phyloP scores from a whole-genome alignment of 1,140 invertebrate genomes.

The Scaptomyza graminum region DNA sequence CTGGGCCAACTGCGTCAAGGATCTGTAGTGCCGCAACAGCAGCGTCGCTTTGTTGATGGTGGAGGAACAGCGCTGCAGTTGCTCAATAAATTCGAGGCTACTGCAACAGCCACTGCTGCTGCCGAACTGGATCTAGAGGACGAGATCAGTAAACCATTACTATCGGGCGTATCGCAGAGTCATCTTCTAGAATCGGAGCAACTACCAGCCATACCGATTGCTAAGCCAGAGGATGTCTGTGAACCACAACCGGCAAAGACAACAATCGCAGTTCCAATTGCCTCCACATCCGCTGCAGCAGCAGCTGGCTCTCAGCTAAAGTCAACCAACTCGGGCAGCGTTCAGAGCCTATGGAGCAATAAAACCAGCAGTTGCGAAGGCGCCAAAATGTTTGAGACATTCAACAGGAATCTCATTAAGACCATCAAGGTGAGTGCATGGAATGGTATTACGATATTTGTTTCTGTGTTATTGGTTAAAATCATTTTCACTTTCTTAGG shows the following conservation, averaged over 20 bases:
- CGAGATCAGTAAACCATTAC: slow-evolving; percentile 67
- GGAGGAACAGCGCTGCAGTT: slow-evolving; percentile 75
- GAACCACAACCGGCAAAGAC: slow-evolving; percentile 50
- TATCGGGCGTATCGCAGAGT: slow-evolving; percentile 55
- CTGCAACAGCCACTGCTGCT: not conserved
- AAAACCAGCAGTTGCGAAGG: slow-evolving; percentile 82
- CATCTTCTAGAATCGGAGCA: slow-evolving; percentile 55
- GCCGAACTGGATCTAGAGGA: slow-evolving; percentile 58
- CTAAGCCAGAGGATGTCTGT: slow-evolving; percentile 68
- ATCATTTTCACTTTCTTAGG: slow-evolving; percentile 31
- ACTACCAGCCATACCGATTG: not conserved
- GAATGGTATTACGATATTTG: too few species aligned
- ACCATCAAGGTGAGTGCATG: slow-evolving; percentile 73
- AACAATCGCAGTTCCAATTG: slow-evolving; percentile 14
- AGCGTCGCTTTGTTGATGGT: slow-evolving; percentile 71
- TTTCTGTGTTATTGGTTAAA: not conserved
- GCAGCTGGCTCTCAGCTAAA: slow-evolving; percentile 55
- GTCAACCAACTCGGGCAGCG: slow-evolving; percentile 74
- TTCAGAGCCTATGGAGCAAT: slow-evolving; percentile 82
- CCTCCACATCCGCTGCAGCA: not conserved
- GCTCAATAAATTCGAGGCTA: slow-evolving; percentile 45
- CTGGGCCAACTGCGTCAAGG: slow-evolving; percentile 58
- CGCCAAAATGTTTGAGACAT: slow-evolving; percentile 83
- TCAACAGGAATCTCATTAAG: slow-evolving; percentile 83
- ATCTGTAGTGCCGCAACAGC: slow-evolving; percentile 28